Percentiles rank a stretch among this genome's conserved stretches.
phyloP scores from a whole-genome alignment of 2,888 invertebrate species.

The Antheraea assamensis region DNA sequence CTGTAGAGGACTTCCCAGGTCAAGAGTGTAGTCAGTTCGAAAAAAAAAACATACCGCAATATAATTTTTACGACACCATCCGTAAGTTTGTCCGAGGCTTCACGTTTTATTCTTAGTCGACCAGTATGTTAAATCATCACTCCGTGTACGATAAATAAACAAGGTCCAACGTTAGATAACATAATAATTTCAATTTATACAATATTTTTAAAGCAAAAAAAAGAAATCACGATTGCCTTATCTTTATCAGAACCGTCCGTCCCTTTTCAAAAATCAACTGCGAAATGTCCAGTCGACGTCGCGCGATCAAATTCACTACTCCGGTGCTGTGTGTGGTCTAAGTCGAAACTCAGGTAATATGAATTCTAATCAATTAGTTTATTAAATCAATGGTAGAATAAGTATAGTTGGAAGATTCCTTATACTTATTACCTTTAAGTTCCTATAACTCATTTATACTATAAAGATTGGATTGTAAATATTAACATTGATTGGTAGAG shows the following conservation, averaged over 20 bases:
- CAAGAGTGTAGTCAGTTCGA: too few species aligned
- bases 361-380: neutral
- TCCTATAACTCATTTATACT: too few species aligned
- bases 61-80: too few species aligned
- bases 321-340: conserved; percentile 26
- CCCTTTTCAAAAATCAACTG: conserved; percentile 63
- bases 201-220: neutral
- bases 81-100: too few species aligned
- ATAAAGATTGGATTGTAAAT: too few species aligned
- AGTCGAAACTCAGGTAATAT: conserved; percentile 26
- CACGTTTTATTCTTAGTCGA: too few species aligned
- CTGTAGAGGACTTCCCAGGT: too few species aligned
- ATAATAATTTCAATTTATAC: neutral
- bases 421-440: neutral
- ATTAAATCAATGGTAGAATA: neutral
- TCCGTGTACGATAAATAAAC: too few species aligned
- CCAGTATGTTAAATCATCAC: too few species aligned
- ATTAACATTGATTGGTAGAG: too few species aligned
- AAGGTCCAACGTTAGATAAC: too few species aligned
- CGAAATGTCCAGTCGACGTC: conserved; percentile 48
- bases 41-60: too few species aligned
- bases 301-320: conserved; percentile 52
- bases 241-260: neutral
- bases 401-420: neutral
- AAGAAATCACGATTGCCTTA: neutral